Evolutionary conservation across 1,140 invertebrate genomes (phyloP).

Genomic region (Bacillus rossius): DNA sequence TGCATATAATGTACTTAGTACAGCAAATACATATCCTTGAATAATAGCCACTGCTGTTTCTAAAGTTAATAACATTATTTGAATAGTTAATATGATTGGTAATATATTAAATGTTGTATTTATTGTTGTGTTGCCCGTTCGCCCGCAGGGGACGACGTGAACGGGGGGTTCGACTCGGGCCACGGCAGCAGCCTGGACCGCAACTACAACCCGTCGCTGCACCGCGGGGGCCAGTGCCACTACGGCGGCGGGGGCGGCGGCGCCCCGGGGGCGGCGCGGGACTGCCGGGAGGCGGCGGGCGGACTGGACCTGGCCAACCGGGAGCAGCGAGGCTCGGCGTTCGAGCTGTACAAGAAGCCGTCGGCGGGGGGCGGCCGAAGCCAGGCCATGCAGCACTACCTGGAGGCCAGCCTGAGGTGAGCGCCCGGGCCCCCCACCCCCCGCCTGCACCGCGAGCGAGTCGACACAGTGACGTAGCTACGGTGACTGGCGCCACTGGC

Average conservation of each 20-base stretch:
- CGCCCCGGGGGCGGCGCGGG: slow-evolving; percentile 43
- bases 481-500: too few species aligned
- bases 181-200: slow-evolving; percentile 46
- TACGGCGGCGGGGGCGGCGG: slow-evolving; percentile 51
- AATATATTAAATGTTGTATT: too few species aligned
- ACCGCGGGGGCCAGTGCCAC: slow-evolving; percentile 46
- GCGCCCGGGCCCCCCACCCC: too few species aligned
- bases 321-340: slow-evolving; percentile 89
- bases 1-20: too few species aligned
- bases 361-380: slow-evolving; percentile 36
- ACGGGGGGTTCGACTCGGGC: slow-evolving; percentile 43
- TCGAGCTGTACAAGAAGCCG: slow-evolving; percentile 92
- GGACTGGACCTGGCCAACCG: slow-evolving; percentile 69
- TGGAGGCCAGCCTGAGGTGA: slow-evolving; percentile 33
- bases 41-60: too few species aligned
- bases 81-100: too few species aligned
- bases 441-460: too few species aligned
- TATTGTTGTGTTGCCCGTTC: too few species aligned
- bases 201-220: slow-evolving; percentile 29
- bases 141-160: slow-evolving; percentile 11
- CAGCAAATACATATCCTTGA: too few species aligned
- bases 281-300: slow-evolving; percentile 41
- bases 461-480: too few species aligned
- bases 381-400: slow-evolving; percentile 24
- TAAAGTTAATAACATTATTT: too few species aligned